Conservation (phyloP, 2,888 invertebrate genomes). For the Chrysolina haemoptera region DNA sequence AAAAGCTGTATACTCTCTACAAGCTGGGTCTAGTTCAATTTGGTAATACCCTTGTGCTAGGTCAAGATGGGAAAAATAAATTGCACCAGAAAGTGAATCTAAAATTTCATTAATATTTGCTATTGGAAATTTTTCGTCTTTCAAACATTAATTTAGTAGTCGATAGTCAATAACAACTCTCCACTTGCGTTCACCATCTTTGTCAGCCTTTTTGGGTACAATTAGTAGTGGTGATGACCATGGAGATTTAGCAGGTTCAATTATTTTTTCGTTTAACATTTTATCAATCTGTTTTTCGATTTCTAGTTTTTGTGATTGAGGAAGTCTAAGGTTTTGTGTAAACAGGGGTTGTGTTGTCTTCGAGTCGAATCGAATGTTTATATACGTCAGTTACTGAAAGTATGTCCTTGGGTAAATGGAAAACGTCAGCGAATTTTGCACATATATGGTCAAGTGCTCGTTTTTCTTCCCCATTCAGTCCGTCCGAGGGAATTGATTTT, state of each 20-base stretch:
- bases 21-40: slow-evolving; percentile 48
- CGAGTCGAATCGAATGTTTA: slow-evolving; percentile 13
- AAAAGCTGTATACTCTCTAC: slow-evolving; percentile 55
- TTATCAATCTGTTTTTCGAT: too few species aligned
- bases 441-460: slow-evolving; percentile 7
- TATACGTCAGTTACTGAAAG: slow-evolving; percentile 6
- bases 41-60: slow-evolving; percentile 56
- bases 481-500: not conserved
- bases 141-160: slow-evolving; percentile 31
- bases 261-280: slow-evolving; percentile 45
- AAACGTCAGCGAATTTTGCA: not conserved
- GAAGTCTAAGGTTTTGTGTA: slow-evolving; percentile 49
- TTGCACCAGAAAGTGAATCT: slow-evolving; percentile 54
- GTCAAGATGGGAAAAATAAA: slow-evolving; percentile 54
- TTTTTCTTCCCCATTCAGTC: not conserved
- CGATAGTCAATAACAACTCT: slow-evolving; percentile 49
- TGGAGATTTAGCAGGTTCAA: slow-evolving; percentile 48
- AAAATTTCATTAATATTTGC: slow-evolving; percentile 51
- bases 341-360: not conserved
- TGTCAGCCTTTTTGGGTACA: slow-evolving; percentile 45
- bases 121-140: slow-evolving; percentile 33
- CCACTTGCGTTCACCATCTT: slow-evolving; percentile 46
- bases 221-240: slow-evolving; percentile 51
- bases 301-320: slow-evolving; percentile 47
- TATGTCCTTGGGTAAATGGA: not conserved